phyloP scores from a whole-genome alignment of 2,113 vertebrate genomes.

The Beaufortia kweichowensis region DNA sequence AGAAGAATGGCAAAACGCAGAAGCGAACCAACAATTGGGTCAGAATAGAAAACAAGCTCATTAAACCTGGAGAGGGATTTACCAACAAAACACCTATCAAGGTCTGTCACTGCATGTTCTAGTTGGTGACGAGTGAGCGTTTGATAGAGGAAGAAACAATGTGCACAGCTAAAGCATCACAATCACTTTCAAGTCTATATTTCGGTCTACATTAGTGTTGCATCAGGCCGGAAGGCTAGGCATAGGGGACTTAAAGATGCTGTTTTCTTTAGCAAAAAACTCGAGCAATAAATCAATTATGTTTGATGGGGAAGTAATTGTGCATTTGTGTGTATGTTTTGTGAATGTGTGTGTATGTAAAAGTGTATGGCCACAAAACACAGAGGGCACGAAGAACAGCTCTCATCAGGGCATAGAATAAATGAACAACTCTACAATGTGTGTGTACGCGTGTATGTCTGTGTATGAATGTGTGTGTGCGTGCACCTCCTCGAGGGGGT shows the following conservation, averaged over 20 bases:
- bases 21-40: constrained; percentile 58
- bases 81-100: constrained; percentile 77
- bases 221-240: constrained; percentile 21
- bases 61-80: constrained; percentile 75
- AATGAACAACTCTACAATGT: constrained; percentile 19
- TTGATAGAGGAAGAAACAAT: constrained; percentile 45
- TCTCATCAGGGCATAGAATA: constrained; percentile 24
- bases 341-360: neutral
- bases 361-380: constrained; percentile 25
- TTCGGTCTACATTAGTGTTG: constrained; percentile 26
- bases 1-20: constrained; percentile 36
- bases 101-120: constrained; percentile 70
- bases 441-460: constrained; percentile 30
- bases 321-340: constrained; percentile 14
- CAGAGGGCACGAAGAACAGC: constrained; percentile 1
- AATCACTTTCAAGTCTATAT: constrained; percentile 21
- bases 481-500: constrained; percentile 21
- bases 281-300: constrained; percentile 41
- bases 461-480: constrained; percentile 22
- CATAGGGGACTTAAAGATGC: constrained; percentile 20
- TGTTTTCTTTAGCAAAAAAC: constrained; percentile 26
- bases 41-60: constrained; percentile 70
- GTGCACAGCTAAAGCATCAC: constrained; percentile 38
- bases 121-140: constrained; percentile 60
- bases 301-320: neutral